These are phyloP conservation scores for Chelonoidis abingdonii DNA, from an alignment of 2,113 vertebrate species.

Conservation along the genomic window DNA sequence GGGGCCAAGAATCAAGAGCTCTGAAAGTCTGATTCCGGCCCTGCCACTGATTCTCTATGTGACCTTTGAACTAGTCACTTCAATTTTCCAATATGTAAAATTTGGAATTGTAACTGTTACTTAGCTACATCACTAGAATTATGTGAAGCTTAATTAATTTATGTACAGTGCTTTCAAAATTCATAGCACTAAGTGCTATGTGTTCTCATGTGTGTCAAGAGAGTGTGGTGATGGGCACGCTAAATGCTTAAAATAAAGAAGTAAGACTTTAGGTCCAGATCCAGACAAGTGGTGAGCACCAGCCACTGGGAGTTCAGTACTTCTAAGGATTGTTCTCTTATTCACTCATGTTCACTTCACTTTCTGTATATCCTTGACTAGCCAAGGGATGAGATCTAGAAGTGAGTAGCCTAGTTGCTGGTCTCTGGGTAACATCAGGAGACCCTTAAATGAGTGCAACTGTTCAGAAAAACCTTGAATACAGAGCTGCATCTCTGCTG, in stretches of 20 bases:
- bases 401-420: slow-evolving; percentile 26
- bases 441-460: not conserved
- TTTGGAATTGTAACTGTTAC: not conserved
- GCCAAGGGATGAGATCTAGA: slow-evolving; percentile 53
- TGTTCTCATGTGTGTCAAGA: not conserved
- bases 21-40: not conserved
- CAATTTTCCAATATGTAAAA: not conserved
- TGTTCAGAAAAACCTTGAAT: slow-evolving; percentile 6
- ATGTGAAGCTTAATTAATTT: not conserved
- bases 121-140: not conserved
- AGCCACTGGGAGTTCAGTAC: not conserved
- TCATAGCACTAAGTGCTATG: not conserved
- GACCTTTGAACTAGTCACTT: not conserved
- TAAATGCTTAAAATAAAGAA: not conserved
- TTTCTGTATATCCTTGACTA: slow-evolving; percentile 28
- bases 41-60: not conserved
- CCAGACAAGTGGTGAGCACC: not conserved
- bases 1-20: not conserved
- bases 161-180: not conserved
- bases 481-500: not conserved
- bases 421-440: not conserved
- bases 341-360: not conserved
- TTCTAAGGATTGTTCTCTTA: not conserved
- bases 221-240: not conserved
- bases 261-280: not conserved